Conservation (phyloP, 2,888 invertebrate genomes). For the Eremobia ochroleuca region DNA sequence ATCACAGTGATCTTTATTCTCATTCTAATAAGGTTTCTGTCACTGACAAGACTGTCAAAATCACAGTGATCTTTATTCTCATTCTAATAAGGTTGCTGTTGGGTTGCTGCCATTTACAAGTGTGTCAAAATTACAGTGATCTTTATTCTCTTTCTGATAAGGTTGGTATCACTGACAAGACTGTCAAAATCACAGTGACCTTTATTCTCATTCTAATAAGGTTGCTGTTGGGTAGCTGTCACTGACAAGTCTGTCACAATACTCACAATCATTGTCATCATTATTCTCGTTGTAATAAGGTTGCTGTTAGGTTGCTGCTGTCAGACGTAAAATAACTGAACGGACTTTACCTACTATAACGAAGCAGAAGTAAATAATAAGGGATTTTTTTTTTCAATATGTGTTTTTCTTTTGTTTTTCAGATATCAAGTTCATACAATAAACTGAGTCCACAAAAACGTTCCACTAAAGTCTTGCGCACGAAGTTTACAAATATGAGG, state of each 20-base stretch:
- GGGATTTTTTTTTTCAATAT: no score
- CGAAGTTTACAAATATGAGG: slow-evolving; percentile 84
- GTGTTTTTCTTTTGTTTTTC: slow-evolving; percentile 57
- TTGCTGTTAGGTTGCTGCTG: background rate
- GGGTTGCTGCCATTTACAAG: no score
- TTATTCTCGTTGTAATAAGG: background rate
- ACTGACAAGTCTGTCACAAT: background rate
- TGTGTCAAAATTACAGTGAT: background rate
- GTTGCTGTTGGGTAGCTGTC: no score
- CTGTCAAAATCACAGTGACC: background rate
- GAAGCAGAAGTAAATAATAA: background rate
- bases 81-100: no score
- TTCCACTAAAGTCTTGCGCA: slow-evolving; percentile 78
- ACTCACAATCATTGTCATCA: no score
- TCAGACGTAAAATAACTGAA: background rate
- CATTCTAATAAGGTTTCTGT: no score
- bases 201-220: no score
- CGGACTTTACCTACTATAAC: background rate
- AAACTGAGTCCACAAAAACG: slow-evolving; percentile 81
- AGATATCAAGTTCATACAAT: slow-evolving; percentile 83
- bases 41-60: background rate
- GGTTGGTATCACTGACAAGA: no score
- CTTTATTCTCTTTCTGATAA: no score
- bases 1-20: background rate
- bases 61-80: background rate